Evolutionary conservation across 1,140 invertebrate genomes (phyloP), one percentile per base, ranked within the genome.

Genomic region (Alviniconcha marisindica): DNA sequence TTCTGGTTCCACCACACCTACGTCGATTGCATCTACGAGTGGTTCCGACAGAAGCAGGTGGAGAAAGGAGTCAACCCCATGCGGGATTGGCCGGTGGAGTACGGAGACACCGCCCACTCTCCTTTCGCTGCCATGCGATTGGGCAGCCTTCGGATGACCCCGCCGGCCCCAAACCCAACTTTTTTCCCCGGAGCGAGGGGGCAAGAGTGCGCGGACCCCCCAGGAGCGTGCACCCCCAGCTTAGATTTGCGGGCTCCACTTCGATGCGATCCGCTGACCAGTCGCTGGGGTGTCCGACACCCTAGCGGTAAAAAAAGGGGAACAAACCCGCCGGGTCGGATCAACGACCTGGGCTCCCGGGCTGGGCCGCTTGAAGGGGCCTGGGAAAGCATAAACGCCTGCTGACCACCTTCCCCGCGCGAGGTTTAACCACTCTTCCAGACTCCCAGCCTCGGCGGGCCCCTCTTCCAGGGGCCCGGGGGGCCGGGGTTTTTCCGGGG

Each of bases 1-100:
- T 88, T 87, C 73, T 88, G 86, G 86, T 85, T 88, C 44, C 86
- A 87, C 81, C 88, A 88, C 74, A 73, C 85, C 12, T 85, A 56
- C 48, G 69, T 87, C 1, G 88, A 88, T 83, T 88, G 88, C 51
- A 40, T 88, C 24, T 88, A 85, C 79, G 88, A 88, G 31, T 48
- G 76, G 60, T 88, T 87, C 76, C 82, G 85, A 14, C 42, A 85
- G 7, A 54, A 69, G 10, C 87, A 90, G 69, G 87, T 87, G 44
- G 21, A 44, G 28, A 33, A 56, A 10, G 87, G 83, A 7, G 80
- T 84, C 24, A 83, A 87, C 40, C 84, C 86, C 33, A 82, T 79
- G 69, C 51, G 73, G 3, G 87, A 88, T 81, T 88, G 85, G 83
- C 87, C 87, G 3, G 28, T n/a, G 1, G 84, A 84, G 48, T 83